A percentile compares a stretch with the other conserved stretches of the same genome.
Conservation (phyloP, 2,888 invertebrate genomes). For the Rotaria socialis region DNA sequence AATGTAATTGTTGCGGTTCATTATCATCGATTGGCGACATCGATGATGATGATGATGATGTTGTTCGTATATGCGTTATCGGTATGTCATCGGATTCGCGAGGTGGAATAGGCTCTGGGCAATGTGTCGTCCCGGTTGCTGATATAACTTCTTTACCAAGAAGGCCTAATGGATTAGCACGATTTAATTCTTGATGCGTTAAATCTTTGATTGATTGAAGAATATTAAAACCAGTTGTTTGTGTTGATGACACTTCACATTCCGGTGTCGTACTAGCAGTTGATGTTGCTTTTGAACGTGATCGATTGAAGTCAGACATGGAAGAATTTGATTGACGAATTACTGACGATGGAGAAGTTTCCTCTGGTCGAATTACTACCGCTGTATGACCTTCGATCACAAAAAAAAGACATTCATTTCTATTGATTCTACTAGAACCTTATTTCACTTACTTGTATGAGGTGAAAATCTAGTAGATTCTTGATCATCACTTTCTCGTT, state of each 20-base stretch:
- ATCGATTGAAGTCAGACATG: neutral
- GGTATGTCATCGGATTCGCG: neutral
- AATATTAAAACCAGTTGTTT: constrained; percentile 1
- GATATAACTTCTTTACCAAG: constrained; percentile 28
- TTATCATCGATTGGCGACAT: neutral
- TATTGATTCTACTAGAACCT: no score
- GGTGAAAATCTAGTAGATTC: neutral
- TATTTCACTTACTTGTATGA: neutral
- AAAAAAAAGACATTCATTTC: neutral
- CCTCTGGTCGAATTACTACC: neutral
- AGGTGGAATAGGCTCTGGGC: neutral
- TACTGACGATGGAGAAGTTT: neutral
- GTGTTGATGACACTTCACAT: neutral
- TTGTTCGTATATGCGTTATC: neutral
- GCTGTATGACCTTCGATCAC: neutral
- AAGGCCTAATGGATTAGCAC: constrained; percentile 28
- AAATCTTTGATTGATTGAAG: constrained; percentile 30
- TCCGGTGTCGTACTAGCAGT: neutral
- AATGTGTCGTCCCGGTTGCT: neutral
- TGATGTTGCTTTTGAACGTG: neutral
- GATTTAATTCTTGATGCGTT: constrained; percentile 34
- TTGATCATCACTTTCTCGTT: neutral
- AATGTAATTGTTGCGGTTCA: constrained; percentile 31
- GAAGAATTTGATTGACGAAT: neutral
- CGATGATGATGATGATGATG: neutral